These are phyloP conservation scores for Dorcus hopei DNA, from an alignment of 2,888 invertebrate genomes.

Conservation along the genomic window DNA sequence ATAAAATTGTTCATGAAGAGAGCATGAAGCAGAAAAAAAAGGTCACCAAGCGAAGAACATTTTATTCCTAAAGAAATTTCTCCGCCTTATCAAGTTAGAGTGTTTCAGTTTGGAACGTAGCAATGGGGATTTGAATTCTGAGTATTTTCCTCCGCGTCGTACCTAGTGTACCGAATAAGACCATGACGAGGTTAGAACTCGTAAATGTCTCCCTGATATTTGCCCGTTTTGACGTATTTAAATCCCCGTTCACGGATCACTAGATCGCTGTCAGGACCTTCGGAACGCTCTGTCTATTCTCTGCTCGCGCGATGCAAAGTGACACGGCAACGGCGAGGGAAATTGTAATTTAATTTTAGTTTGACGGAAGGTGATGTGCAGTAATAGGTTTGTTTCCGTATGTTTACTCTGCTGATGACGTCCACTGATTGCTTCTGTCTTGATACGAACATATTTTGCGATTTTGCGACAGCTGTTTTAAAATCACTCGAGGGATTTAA, in stretches of 20 bases:
- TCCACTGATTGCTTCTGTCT: neutral
- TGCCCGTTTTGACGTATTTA: slow-evolving; percentile 35
- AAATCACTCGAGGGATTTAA: too few species aligned
- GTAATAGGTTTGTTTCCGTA: slow-evolving; percentile 1
- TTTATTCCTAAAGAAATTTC: too few species aligned
- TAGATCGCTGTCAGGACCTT: slow-evolving; percentile 29
- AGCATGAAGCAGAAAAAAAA: too few species aligned
- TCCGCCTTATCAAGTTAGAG: too few species aligned
- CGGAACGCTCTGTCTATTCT: slow-evolving; percentile 19
- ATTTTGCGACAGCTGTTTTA: too few species aligned
- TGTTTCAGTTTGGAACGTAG: too few species aligned
- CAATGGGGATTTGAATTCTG: too few species aligned
- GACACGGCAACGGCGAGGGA: slow-evolving; percentile 14
- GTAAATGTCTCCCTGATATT: slow-evolving; percentile 33
- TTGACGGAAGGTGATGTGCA: slow-evolving; percentile 2
- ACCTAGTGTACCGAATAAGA: too few species aligned
- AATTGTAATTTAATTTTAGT: slow-evolving; percentile 20
- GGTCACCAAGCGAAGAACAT: too few species aligned
- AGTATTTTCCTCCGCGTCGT: too few species aligned
- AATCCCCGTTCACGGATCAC: slow-evolving; percentile 32
- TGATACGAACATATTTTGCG: too few species aligned
- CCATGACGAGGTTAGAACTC: neutral
- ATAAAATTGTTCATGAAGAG: too few species aligned
- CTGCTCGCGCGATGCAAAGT: slow-evolving; percentile 19
- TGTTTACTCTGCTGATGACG: neutral